A percentile compares a stretch with the other conserved stretches of the same genome.
phyloP scores from a whole-genome alignment of 2,888 invertebrate genomes.

The Torymus auratus region DNA sequence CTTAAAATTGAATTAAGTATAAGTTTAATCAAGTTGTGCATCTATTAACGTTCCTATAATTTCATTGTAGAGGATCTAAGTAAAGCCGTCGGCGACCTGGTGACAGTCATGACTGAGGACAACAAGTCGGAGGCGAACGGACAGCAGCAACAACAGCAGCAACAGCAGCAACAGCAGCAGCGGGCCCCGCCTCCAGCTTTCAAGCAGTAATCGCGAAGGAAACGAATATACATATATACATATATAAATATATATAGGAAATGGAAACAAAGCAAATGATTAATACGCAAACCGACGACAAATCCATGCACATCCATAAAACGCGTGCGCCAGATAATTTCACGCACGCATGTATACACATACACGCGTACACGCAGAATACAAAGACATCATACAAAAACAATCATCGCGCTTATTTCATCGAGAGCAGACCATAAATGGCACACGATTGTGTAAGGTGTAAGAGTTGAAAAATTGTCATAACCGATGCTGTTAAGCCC shows the following conservation, averaged over 20 bases:
- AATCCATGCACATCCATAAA: no score
- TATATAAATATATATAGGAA: slow-evolving; percentile 47
- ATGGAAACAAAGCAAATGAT: slow-evolving; percentile 9
- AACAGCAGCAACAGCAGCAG: slow-evolving; percentile 33
- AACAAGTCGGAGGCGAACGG: slow-evolving; percentile 68
- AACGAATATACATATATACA: slow-evolving; percentile 50
- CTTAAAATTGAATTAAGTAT: no score
- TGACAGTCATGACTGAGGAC: slow-evolving; percentile 93
- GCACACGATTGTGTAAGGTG: slow-evolving; percentile 28
- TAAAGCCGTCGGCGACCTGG: slow-evolving; percentile 91
- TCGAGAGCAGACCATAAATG: slow-evolving; percentile 24
- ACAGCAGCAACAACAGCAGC: slow-evolving; percentile 60
- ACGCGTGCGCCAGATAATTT: no score
- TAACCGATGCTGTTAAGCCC: slow-evolving; percentile 58
- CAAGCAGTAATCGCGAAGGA: slow-evolving; percentile 64
- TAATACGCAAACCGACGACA: slow-evolving; percentile 20
- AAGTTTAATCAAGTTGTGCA: no score
- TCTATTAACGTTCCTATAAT: slow-evolving; percentile 12
- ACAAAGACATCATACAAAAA: slow-evolving; percentile 28
- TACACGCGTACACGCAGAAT: slow-evolving; percentile 20
- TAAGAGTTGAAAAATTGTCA: slow-evolving; percentile 56
- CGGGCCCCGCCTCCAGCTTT: slow-evolving; percentile 71
- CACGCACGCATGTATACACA: not conserved
- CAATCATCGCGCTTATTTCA: slow-evolving; percentile 54
- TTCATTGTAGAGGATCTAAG: slow-evolving; percentile 86